These are phyloP conservation scores for Xiphophorus maculatus DNA, from an alignment of 2,113 vertebrate genomes.

Conservation along the genomic window DNA sequence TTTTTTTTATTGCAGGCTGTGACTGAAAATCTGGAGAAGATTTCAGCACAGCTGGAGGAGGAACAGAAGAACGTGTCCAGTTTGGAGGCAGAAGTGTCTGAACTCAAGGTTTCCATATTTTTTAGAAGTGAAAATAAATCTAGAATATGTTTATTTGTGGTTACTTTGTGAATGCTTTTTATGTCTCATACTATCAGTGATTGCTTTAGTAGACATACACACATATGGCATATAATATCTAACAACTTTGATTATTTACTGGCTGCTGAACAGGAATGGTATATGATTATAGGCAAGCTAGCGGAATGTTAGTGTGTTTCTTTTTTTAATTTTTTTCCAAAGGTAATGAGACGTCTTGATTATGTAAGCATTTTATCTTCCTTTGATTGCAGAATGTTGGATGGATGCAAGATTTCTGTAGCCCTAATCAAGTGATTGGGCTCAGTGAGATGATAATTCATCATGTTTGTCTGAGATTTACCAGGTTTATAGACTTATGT, in stretches of 20 bases:
- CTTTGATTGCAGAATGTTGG: conserved; percentile 21
- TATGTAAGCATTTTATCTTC: conserved; percentile 18
- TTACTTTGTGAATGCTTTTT: neutral
- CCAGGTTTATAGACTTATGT: neutral
- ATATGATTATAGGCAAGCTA: neutral
- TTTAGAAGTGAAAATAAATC: neutral
- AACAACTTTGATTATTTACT: neutral
- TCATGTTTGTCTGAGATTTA: neutral
- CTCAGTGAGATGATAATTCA: neutral
- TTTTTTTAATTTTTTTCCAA: conserved; percentile 12
- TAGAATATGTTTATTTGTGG: neutral
- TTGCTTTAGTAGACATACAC: neutral
- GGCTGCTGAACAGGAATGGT: neutral
- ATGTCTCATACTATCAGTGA: neutral
- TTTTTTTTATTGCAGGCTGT: conserved; percentile 73
- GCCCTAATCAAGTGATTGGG: neutral
- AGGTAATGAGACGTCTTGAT: conserved; percentile 14
- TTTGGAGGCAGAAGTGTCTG: conserved; percentile 74
- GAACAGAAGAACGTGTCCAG: conserved; percentile 69
- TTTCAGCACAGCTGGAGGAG: conserved; percentile 79
- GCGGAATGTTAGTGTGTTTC: neutral
- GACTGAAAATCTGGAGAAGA: conserved; percentile 79
- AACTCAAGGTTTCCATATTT: conserved; percentile 83
- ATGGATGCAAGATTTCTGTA: conserved; percentile 3
- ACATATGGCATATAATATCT: neutral